phyloP scores from a whole-genome alignment of 2,888 invertebrate genomes.

The Hylaea fasciaria region DNA sequence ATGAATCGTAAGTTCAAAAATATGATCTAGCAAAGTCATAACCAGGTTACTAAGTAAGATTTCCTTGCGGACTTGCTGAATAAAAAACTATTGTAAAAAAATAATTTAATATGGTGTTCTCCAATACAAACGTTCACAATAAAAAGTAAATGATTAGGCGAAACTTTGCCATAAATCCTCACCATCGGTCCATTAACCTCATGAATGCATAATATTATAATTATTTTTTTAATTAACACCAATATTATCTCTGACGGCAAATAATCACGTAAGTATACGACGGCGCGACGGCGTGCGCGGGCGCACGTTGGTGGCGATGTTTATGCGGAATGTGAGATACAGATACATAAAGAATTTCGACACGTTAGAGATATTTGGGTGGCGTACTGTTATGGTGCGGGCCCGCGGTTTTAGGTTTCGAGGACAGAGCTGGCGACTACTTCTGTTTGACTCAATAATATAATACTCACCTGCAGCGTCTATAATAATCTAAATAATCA shows the following conservation, averaged over 20 bases:
- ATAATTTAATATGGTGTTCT: too few species aligned
- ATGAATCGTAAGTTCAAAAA: neutral
- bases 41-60: too few species aligned
- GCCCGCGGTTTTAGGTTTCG: constrained; percentile 26
- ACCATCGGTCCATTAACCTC: too few species aligned
- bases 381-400: constrained; percentile 32
- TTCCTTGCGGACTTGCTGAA: too few species aligned
- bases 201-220: too few species aligned
- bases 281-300: constrained; percentile 1
- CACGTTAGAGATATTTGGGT: constrained; percentile 31
- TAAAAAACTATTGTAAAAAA: too few species aligned
- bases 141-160: too few species aligned
- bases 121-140: too few species aligned
- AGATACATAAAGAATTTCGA: constrained; percentile 37
- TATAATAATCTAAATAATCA: too few species aligned
- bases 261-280: constrained; percentile 2
- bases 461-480: too few species aligned
- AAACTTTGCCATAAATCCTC: too few species aligned
- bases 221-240: constrained; percentile 6
- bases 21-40: too few species aligned
- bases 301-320: constrained; percentile 21
- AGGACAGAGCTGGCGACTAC: constrained; percentile 8
- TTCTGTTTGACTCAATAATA: neutral
- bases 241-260: constrained; percentile 1
- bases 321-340: constrained; percentile 41